Base-by-base conservation (phyloP, 37 sponge, comb jelly and placozoan species). In the Trichoplax adhaerens region DNA sequence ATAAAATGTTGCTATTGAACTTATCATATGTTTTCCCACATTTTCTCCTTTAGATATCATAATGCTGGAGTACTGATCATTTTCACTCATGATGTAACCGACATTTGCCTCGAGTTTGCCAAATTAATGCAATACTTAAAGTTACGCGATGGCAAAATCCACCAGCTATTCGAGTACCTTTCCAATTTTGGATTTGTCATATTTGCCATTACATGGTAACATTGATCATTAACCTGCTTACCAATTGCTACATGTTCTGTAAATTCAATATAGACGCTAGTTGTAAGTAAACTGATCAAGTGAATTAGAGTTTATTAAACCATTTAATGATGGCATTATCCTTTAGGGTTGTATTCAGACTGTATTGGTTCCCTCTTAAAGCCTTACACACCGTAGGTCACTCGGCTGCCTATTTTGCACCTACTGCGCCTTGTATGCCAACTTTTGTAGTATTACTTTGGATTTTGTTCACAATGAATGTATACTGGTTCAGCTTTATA, bases 341-440 rank as follows among this genome's bases (percentile, higher is more conserved):
- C 4, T 77, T 3, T 54, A 84, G 85, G 77, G 55, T 90, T 12
- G 57, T 80, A 61, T 83, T 80, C 48, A 68, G 91, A n/a, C 76
- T 90, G 54, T 90, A 90, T 79, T 90, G 91, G 91, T 86, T 66
- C 66, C 87, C 81, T 1, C 81, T 77, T 2, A 90, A 90, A 53
- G 84, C 74, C 6, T 63, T 86, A 52, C 79, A 86, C 65, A 79
- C 87, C 1, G 50, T 84, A 46, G 77, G 29, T 29, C 29, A 29
- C 29, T 29, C 29, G 29, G 29, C 29, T 29, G 29, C 29, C 29
- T 29, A 29, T 29, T 29, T 29, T 29, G 29, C 29, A 29, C 29
- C 29, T 29, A 29, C 29, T 29, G 29, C 29, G 29, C 29, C 29
- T 29, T 29, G 29, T 29, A 29, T 29, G 29, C 29, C 29, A 29